Percentiles rank a stretch among this genome's conserved stretches.
Evolutionary conservation across 2,113 vertebrate genomes (phyloP).

Genomic region (Nestor notabilis): DNA sequence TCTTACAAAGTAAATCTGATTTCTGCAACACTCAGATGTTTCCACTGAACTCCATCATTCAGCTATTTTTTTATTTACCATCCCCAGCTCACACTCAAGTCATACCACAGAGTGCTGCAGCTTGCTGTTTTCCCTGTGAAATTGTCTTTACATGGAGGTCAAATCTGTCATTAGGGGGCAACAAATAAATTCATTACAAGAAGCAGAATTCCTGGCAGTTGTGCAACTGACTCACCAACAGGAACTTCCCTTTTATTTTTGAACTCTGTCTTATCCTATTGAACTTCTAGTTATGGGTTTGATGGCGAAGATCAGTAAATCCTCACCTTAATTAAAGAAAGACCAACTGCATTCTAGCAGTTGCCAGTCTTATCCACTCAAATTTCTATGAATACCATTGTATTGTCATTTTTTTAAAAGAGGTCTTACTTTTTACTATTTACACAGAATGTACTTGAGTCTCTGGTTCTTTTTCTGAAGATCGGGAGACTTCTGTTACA

Average conservation of each 20-base stretch:
- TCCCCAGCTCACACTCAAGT: not conserved
- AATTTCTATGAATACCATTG: not conserved
- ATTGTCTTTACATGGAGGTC: not conserved
- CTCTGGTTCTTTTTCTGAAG: not conserved
- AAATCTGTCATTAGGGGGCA: not conserved
- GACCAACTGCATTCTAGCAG: not conserved
- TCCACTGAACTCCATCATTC: not conserved
- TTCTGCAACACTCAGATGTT: not conserved
- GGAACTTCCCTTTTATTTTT: not conserved
- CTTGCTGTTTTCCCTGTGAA: not conserved
- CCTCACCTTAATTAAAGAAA: not conserved
- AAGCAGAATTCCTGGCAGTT: not conserved
- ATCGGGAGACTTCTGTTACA: not conserved
- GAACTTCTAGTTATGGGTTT: not conserved
- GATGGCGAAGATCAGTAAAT: not conserved
- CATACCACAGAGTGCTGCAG: not conserved
- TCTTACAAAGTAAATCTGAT: not conserved
- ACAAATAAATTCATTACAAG: not conserved
- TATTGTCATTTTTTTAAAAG: not conserved
- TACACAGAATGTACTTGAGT: not conserved
- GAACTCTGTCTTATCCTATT: not conserved
- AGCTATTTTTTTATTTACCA: not conserved
- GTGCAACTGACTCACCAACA: not conserved
- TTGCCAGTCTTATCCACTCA: not conserved
- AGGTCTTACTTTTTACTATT: not conserved